These are phyloP conservation scores for Orthonevra nobilis DNA, from an alignment of 2,888 invertebrate genomes.

Conservation along the genomic window DNA sequence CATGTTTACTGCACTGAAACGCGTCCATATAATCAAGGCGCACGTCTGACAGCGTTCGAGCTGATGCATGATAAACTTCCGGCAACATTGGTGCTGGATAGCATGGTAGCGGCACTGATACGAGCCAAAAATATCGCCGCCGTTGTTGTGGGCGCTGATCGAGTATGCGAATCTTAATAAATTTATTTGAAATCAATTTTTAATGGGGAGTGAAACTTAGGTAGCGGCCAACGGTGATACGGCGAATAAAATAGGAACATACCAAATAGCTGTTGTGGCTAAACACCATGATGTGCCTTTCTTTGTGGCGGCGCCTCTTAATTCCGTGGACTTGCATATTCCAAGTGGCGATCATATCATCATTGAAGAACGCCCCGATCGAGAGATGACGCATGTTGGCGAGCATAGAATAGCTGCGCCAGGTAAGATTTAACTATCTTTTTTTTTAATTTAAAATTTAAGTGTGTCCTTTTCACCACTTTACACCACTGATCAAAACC, in stretches of 20 bases:
- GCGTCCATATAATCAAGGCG: constrained; percentile 98
- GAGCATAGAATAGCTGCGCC: constrained; percentile 93
- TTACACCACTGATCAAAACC: no score
- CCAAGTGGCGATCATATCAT: constrained; percentile 91
- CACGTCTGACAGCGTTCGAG: constrained; percentile 97
- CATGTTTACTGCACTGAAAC: constrained; percentile 98
- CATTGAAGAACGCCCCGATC: constrained; percentile 95
- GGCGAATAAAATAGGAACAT: constrained; percentile 99
- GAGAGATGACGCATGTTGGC: constrained; percentile 95
- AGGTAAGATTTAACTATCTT: constrained; percentile 82
- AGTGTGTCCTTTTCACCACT: no score
- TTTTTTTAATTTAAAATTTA: no score
- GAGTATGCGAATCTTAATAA: constrained; percentile 82
- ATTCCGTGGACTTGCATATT: constrained; percentile 92
- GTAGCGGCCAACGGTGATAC: constrained; percentile 98
- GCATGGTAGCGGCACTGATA: constrained; percentile 96
- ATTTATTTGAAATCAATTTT: neutral
- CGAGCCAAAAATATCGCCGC: constrained; percentile 90
- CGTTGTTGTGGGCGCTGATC: constrained; percentile 98
- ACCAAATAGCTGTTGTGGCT: constrained; percentile 96
- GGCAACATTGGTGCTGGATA: constrained; percentile 95
- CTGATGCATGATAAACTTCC: constrained; percentile 95
- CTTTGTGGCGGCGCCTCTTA: constrained; percentile 96
- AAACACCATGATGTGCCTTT: constrained; percentile 95
- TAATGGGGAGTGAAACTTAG: no score